Evolutionary conservation across 2,797 vertebrate species (phyloP).

Genomic region (Coluber constrictor): DNA sequence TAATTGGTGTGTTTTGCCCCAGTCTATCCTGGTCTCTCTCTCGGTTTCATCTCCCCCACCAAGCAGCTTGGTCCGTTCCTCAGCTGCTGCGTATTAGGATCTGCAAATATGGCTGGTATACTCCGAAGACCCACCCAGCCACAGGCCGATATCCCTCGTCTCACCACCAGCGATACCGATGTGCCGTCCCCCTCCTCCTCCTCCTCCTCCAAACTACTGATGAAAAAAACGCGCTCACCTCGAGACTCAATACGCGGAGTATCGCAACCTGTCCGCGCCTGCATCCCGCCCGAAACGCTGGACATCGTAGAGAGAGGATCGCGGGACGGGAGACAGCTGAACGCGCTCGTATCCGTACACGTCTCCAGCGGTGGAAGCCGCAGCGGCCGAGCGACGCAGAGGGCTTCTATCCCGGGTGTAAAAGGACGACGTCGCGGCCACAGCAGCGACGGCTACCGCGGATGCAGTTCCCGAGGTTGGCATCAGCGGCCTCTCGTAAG

Average conservation of each 20-base stretch:
- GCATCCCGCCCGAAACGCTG: slow-evolving; percentile 78
- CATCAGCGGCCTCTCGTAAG: slow-evolving; percentile 76
- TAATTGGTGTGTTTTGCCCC: not conserved
- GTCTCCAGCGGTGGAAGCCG: slow-evolving; percentile 69
- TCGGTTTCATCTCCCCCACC: not conserved
- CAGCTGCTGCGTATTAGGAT: not conserved
- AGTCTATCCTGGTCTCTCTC: not conserved
- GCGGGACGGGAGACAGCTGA: slow-evolving; percentile 79
- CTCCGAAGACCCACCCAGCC: not conserved
- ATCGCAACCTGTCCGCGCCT: slow-evolving; percentile 79
- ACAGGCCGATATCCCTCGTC: not conserved
- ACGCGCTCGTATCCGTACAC: slow-evolving; percentile 80
- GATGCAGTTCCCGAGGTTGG: slow-evolving; percentile 67
- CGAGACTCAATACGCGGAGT: slow-evolving; percentile 74
- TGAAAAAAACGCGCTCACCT: slow-evolving; percentile 64
- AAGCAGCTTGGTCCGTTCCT: not conserved
- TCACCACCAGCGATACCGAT: not conserved
- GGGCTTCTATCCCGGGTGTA: slow-evolving; percentile 84
- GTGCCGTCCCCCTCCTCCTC: slow-evolving; percentile 18
- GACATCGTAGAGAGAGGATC: slow-evolving; percentile 78
- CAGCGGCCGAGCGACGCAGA: slow-evolving; percentile 74
- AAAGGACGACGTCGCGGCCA: slow-evolving; percentile 77
- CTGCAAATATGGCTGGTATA: not conserved
- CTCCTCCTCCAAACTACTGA: slow-evolving; percentile 32
- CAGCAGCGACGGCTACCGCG: slow-evolving; percentile 58